Percentiles rank a stretch among this genome's conserved stretches.
These are phyloP conservation scores for Thrips palmi DNA, from an alignment of 1,140 invertebrate species.

Conservation along the genomic window DNA sequence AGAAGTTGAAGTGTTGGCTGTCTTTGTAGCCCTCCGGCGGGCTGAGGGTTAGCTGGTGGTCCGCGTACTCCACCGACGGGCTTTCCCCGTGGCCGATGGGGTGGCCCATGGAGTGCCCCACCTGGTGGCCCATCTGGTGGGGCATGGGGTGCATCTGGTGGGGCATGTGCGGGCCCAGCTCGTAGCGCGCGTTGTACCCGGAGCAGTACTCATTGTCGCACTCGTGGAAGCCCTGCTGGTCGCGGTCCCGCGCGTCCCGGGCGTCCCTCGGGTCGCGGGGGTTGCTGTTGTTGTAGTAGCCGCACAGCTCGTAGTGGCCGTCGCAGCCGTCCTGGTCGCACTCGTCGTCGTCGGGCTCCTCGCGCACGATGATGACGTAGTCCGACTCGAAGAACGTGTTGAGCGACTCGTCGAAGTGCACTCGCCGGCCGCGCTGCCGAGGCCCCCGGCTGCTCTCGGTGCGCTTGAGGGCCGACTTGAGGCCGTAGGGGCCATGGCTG, in stretches of 20 bases:
- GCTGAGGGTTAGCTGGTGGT: conserved; percentile 62
- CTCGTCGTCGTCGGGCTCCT: conserved; percentile 62
- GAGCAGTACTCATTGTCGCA: conserved; percentile 14
- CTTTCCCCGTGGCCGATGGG: too few relatives aligned
- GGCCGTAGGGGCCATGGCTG: too few relatives aligned
- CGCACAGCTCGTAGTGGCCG: conserved; percentile 48
- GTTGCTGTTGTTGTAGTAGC: conserved; percentile 3
- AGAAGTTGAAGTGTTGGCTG: conserved; percentile 17
- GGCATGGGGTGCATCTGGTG: too few relatives aligned
- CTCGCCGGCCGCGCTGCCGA: too few relatives aligned
- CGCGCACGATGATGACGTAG: conserved; percentile 68
- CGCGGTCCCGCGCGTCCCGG: conserved; percentile 9
- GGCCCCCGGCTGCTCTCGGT: too few relatives aligned
- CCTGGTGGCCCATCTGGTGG: too few relatives aligned
- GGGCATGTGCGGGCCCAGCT: conserved; percentile 11
- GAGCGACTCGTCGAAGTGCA: conserved; percentile 64
- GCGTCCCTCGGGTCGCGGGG: conserved; percentile 12
- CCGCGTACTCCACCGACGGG: conserved; percentile 42
- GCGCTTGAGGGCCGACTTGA: too few relatives aligned
- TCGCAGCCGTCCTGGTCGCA: conserved; percentile 40
- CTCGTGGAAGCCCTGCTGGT: too few relatives aligned
- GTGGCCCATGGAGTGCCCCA: too few relatives aligned
- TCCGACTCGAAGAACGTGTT: conserved; percentile 77
- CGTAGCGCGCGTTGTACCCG: conserved; percentile 26
- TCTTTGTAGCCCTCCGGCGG: conserved; percentile 76